Percentiles rank a stretch among this genome's conserved stretches.
Evolutionary conservation across 2,888 invertebrate species (phyloP).

Genomic region (Pseudococcus longispinus): DNA sequence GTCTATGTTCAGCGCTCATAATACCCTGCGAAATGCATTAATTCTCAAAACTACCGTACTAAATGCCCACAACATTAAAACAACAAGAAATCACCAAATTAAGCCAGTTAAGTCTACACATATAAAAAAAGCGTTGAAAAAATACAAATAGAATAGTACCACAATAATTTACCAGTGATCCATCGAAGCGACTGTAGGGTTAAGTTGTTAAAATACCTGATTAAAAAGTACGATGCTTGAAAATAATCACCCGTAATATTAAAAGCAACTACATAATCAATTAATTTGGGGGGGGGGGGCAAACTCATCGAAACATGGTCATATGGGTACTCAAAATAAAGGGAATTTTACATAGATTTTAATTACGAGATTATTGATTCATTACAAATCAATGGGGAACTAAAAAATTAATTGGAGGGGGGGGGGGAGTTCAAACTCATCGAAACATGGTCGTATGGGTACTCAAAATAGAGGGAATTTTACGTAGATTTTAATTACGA

Average conservation of each 20-base stretch:
- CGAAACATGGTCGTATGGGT: not conserved
- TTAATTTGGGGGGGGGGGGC: too few relatives aligned
- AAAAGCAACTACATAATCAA: too few relatives aligned
- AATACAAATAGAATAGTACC: not conserved
- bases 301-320: not conserved
- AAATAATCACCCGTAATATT: not conserved
- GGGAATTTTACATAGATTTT: not conserved
- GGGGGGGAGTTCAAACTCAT: not conserved
- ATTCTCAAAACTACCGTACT: slow-evolving; percentile 30
- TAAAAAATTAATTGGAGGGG: too few relatives aligned
- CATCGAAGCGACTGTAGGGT: not conserved
- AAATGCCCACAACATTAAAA: not conserved
- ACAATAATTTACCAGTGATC: not conserved
- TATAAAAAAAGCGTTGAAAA: not conserved
- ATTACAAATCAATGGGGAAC: too few relatives aligned
- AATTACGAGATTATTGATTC: too few relatives aligned
- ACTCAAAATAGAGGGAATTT: not conserved
- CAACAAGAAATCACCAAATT: slow-evolving; percentile 22
- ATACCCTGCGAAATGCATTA: slow-evolving; percentile 59
- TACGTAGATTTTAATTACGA: not conserved
- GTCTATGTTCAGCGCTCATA: slow-evolving; percentile 61
- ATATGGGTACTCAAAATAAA: not conserved
- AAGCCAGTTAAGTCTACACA: not conserved
- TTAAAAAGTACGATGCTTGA: too few relatives aligned
- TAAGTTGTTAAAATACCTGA: not conserved